Evolutionary conservation across 2,113 vertebrate species (phyloP), one percentile per base, ranked within the genome.

Genomic region (Rousettus leschenaultii): DNA sequence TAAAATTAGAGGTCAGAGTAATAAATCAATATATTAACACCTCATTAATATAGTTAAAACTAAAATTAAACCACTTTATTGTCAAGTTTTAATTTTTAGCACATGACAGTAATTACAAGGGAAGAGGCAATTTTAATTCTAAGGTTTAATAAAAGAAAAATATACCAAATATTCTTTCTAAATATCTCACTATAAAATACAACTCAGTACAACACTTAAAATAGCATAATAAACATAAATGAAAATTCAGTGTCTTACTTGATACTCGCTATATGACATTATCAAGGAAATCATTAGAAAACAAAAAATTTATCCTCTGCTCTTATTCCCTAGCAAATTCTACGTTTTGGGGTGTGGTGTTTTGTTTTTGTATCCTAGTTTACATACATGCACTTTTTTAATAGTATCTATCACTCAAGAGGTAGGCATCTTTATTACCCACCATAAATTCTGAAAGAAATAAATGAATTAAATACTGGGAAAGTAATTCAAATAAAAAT

Each of bases 21-120:
- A 93, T 73, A 86, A 88, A 89, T 43, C 53, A 82, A 66, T 30
- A 82, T 63, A 83, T 43, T 83, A 80, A 86, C 43, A 97, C 89
- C 22, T 92, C 14, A 68, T 48, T 53, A 82, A 88, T 48, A 73
- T 19, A 95, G 16, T 19, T 89, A 55, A 30, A 83, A 91, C 73
- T 91, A 55, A 96, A 96, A 96, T 74, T 79, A 94, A 89, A 93
- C 22, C 19, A 85, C 33, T 45, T 57, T 84, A 55, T 24, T 87
- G 40, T 79, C 28, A 96, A 82, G 6, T 78, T 77, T 89, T 79
- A 89, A 51, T 84, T 63, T 95, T 95, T 61, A 79, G 33, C 38
- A 19, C 7, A 95, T 40, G 15, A 80, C 0, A 92, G 40, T 48
- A 73, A 83, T 83, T 93, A 96, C 7, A 96, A 83, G 40, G 43